Evolutionary conservation across 2,888 invertebrate species (phyloP).

Genomic region (Ectropis crepuscularia): DNA sequence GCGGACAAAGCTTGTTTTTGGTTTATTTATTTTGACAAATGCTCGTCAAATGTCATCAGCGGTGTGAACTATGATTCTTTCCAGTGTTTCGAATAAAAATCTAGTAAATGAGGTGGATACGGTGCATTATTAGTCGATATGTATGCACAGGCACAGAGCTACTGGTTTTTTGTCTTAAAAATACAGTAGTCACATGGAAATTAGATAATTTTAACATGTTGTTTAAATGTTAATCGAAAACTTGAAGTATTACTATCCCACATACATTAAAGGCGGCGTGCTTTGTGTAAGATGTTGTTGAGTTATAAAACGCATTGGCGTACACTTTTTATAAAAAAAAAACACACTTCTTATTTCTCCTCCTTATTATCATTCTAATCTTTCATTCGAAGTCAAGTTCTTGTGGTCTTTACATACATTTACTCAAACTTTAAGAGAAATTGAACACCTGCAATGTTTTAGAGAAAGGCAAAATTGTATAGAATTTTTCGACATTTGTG

Average conservation of each 20-base stretch:
- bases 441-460: too few relatives aligned
- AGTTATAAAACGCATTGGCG: constrained; percentile 24
- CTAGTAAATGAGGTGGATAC: constrained; percentile 22
- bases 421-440: too few relatives aligned
- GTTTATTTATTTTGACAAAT: constrained; percentile 9
- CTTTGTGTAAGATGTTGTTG: constrained; percentile 48
- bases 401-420: too few relatives aligned
- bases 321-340: too few relatives aligned
- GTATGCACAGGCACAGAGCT: constrained; percentile 52
- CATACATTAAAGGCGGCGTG: constrained; percentile 63
- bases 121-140: constrained; percentile 50
- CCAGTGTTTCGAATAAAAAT: constrained; percentile 29
- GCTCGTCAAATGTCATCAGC: constrained; percentile 13
- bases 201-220: constrained; percentile 51
- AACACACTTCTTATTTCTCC: too few relatives aligned
- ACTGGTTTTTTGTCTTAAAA: constrained; percentile 48
- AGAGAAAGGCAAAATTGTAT: too few relatives aligned
- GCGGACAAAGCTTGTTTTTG: too few relatives aligned
- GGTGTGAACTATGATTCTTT: constrained; percentile 25
- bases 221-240: constrained; percentile 59
- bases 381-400: too few relatives aligned
- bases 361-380: too few relatives aligned
- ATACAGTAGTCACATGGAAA: constrained; percentile 63
- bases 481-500: too few relatives aligned
- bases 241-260: constrained; percentile 58